Percentiles rank a stretch among this genome's conserved stretches.
phyloP scores from a whole-genome alignment of 2,888 invertebrate genomes.

The Leptogaster cylindrica region DNA sequence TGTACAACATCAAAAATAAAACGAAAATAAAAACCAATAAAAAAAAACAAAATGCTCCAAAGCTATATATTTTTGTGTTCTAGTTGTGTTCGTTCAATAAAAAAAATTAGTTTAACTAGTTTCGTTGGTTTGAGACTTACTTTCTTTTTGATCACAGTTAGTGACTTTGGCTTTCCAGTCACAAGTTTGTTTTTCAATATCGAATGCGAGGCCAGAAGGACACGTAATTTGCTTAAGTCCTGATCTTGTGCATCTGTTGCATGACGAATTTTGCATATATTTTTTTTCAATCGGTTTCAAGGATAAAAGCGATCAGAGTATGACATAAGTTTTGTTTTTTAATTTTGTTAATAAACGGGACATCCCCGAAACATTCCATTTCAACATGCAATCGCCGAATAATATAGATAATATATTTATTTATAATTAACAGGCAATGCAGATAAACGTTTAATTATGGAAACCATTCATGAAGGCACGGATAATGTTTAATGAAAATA shows the following conservation, averaged over 20 bases:
- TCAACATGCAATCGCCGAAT: slow-evolving; percentile 37
- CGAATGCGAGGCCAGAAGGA: slow-evolving; percentile 96
- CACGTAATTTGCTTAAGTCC: slow-evolving; percentile 96
- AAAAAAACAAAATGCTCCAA: slow-evolving; percentile 42
- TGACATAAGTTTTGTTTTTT: too few species aligned
- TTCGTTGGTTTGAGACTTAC: slow-evolving; percentile 73
- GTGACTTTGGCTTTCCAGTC: slow-evolving; percentile 98
- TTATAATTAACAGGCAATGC: slow-evolving; percentile 41
- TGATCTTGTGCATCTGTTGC: slow-evolving; percentile 80
- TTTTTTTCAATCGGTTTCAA: too few species aligned
- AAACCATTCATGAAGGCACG: slow-evolving; percentile 33
- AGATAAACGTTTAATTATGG: slow-evolving; percentile 28
- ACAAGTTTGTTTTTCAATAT: slow-evolving; percentile 97
- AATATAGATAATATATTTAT: slow-evolving; percentile 35
- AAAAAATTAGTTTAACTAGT: slow-evolving; percentile 29
- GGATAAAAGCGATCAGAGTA: too few species aligned
- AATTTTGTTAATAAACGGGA: slow-evolving; percentile 19
- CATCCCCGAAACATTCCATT: slow-evolving; percentile 24
- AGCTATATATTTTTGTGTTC: slow-evolving; percentile 24
- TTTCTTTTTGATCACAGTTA: slow-evolving; percentile 95
- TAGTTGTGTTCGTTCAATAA: slow-evolving; percentile 31
- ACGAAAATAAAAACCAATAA: too few species aligned
- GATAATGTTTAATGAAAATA: slow-evolving; percentile 24
- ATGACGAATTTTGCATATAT: slow-evolving; percentile 32
- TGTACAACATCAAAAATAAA: slow-evolving; percentile 15